Evolutionary conservation across 1,140 invertebrate genomes (phyloP), one percentile per base, ranked within the genome.

Genomic region (Drosophila saltans): DNA sequence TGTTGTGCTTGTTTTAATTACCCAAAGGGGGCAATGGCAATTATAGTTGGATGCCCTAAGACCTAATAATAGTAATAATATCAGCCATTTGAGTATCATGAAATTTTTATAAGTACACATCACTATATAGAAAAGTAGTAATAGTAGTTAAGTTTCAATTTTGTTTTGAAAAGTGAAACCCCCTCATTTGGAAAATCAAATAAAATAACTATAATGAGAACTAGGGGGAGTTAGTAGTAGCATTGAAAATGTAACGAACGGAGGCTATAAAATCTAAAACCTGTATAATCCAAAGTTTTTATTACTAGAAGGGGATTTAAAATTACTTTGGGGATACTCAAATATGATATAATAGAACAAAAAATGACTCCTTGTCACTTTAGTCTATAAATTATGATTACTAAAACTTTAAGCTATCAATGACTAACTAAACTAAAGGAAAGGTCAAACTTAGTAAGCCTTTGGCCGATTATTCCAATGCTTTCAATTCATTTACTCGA

Each of bases 1-100:
- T 48, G 40, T 68, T 48, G 45, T 52, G 45, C 8, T 72, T 69
- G 45, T 52, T 77, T 59, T 88, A 88, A 82, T 88, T 82, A 69
- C 57, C 61, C 61, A 69, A 57, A 68, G 72, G 43, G 43, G 41
- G 59, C 26, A 76, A 64, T 76, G 45, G 73, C 43, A 64, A 74
- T 63, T 74, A 41, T 72, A 41, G 60, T 72, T 36, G 26, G 67
- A 66, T 43, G 40, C 21, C 30, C 55, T 43, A 52, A 52, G 45
- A 52, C 45, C 45, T 52, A 52, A 52, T 52, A 10, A 52, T 52
- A 52, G 45, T 52, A 52, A 26, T 52, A 52, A 2, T 52, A 8
- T 16, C 16, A 52, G 10, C 45, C 45, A 52, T 52, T 52, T 52
- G 3, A 26, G 8, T 26, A 21, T 21, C 45, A 48, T 24, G 45